A percentile compares a stretch with the other conserved stretches of the same genome.
Conservation (phyloP, 2,113 vertebrate species). For the Tragelaphus scriptus region DNA sequence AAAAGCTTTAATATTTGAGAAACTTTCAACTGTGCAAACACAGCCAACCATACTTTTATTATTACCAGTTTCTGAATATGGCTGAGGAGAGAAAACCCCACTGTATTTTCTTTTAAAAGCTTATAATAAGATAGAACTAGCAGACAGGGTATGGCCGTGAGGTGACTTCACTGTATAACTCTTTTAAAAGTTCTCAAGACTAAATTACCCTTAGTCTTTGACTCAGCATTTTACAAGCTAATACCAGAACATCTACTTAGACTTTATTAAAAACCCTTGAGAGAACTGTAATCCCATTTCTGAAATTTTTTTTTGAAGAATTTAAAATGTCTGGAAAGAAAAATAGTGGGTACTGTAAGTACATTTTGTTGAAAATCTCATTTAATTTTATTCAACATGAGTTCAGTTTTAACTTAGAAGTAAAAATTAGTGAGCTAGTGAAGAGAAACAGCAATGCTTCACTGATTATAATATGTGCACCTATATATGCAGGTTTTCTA, state of each 20-base stretch:
- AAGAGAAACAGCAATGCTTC: neutral
- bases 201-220: conserved; percentile 56
- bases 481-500: neutral
- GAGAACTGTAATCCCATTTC: conserved; percentile 2
- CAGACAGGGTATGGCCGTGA: conserved; percentile 25
- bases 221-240: conserved; percentile 58
- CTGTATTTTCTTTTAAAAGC: neutral
- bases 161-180: neutral
- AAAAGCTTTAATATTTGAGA: neutral
- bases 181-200: conserved; percentile 52
- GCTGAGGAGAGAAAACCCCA: neutral
- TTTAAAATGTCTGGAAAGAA: neutral
- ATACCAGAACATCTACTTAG: conserved; percentile 42
- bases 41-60: neutral
- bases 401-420: conserved; percentile 15
- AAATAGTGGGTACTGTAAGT: neutral
- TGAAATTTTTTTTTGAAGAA: neutral
- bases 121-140: neutral
- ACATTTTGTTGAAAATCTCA: neutral
- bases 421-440: neutral
- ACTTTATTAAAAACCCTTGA: conserved; percentile 47
- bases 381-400: conserved; percentile 22
- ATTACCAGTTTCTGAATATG: neutral
- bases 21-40: neutral
- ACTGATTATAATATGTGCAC: neutral